These are phyloP conservation scores for Bettongia penicillata DNA, from an alignment of 2,113 vertebrate species.

Conservation along the genomic window DNA sequence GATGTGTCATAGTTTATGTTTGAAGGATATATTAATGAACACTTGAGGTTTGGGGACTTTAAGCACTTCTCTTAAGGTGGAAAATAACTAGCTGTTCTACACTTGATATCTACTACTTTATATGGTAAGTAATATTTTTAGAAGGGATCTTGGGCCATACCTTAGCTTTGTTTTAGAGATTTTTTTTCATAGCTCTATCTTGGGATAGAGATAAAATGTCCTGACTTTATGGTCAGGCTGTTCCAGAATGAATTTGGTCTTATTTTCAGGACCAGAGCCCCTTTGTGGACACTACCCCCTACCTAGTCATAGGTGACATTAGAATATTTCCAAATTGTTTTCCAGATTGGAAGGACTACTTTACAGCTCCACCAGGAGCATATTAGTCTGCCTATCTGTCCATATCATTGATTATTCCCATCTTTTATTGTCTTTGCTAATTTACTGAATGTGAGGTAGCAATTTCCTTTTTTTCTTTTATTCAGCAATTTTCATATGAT, in stretches of 20 bases:
- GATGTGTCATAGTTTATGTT: not conserved
- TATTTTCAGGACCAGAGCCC: not conserved
- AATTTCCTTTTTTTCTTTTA: not conserved
- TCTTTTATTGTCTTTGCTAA: not conserved
- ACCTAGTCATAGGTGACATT: not conserved
- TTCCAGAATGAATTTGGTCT: not conserved
- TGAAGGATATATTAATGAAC: not conserved
- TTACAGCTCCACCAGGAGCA: not conserved
- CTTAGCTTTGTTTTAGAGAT: not conserved
- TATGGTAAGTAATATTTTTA: not conserved
- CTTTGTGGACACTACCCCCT: not conserved
- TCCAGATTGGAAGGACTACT: not conserved
- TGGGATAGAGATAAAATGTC: not conserved
- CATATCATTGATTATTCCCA: not conserved
- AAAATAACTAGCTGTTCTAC: not conserved
- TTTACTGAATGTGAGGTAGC: not conserved
- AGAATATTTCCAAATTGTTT: not conserved
- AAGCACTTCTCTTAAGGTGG: not conserved
- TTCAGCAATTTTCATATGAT: conserved; percentile 30
- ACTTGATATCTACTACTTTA: not conserved
- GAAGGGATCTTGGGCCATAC: not conserved
- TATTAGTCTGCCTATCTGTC: not conserved
- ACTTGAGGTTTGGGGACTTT: not conserved
- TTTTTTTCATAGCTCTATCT: not conserved
- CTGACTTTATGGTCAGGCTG: not conserved